A percentile compares a stretch with the other conserved stretches of the same genome.
Conservation (phyloP, 2,888 invertebrate genomes). For the Cybosia mesomella region DNA sequence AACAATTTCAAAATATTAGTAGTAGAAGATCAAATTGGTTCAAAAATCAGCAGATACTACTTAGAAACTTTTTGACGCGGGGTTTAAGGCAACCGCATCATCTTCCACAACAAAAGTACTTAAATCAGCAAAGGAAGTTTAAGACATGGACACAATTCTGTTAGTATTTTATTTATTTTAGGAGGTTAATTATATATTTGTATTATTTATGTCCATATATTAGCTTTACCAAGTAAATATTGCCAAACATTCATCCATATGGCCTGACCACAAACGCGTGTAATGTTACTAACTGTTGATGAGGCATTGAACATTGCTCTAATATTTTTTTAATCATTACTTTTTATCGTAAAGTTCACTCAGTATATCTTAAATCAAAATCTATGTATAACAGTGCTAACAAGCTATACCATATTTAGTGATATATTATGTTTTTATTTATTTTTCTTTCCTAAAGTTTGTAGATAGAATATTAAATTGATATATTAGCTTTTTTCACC, state of each 20-base stretch:
- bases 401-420: no score
- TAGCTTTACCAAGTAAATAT: not conserved
- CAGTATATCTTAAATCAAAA: no score
- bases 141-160: slow-evolving; percentile 11
- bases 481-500: no score
- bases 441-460: no score
- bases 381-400: no score
- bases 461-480: no score
- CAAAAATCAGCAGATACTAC: not conserved
- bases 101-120: not conserved
- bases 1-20: not conserved
- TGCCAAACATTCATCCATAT: not conserved
- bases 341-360: no score
- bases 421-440: no score
- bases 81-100: not conserved
- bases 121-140: not conserved
- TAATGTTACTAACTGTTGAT: no score
- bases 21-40: not conserved
- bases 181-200: not conserved
- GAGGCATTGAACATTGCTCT: no score
- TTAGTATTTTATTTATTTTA: not conserved
- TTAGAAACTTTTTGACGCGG: not conserved
- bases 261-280: not conserved
- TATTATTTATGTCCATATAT: no score
- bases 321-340: no score